A percentile compares a stretch with the other conserved stretches of the same genome.
phyloP scores from a whole-genome alignment of 1,140 invertebrate species.

The Psix sp. region DNA sequence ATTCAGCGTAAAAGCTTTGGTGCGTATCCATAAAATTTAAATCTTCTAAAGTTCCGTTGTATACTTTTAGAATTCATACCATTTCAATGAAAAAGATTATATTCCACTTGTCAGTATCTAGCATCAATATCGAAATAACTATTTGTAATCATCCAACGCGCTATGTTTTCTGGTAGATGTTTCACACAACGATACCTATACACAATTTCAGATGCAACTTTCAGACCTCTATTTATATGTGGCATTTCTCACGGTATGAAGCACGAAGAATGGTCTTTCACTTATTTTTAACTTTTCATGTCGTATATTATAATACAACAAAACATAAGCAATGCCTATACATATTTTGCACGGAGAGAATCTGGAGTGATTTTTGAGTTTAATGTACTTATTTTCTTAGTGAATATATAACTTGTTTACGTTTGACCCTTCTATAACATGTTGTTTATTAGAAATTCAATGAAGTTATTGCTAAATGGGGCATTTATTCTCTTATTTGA shows the following conservation, averaged over 20 bases:
- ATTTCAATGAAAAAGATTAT: neutral
- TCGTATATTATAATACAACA: constrained; percentile 12
- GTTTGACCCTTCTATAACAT: too few species aligned
- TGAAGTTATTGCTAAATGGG: too few species aligned
- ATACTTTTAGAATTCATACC: constrained; percentile 12
- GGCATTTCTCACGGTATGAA: constrained; percentile 34
- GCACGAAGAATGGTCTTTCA: constrained; percentile 35
- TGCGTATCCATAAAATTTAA: constrained; percentile 75
- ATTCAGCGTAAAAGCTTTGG: constrained; percentile 90
- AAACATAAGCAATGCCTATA: constrained; percentile 9
- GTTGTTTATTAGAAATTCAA: too few species aligned
- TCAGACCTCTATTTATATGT: constrained; percentile 47
- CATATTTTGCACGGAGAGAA: too few species aligned
- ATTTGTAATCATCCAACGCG: constrained; percentile 29
- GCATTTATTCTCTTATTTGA: too few species aligned
- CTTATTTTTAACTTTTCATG: constrained; percentile 38
- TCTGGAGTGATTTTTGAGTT: too few species aligned
- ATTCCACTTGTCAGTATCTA: neutral
- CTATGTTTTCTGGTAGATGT: constrained; percentile 40
- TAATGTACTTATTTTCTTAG: too few species aligned
- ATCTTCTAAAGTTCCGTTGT: constrained; percentile 5
- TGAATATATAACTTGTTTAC: too few species aligned
- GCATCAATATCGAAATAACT: constrained; percentile 32
- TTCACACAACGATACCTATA: constrained; percentile 14
- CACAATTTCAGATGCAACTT: constrained; percentile 48